Percentiles rank a stretch among this genome's conserved stretches.
These are phyloP conservation scores for Solenopsis fugax DNA, from an alignment of 1,140 invertebrate genomes.

Conservation along the genomic window DNA sequence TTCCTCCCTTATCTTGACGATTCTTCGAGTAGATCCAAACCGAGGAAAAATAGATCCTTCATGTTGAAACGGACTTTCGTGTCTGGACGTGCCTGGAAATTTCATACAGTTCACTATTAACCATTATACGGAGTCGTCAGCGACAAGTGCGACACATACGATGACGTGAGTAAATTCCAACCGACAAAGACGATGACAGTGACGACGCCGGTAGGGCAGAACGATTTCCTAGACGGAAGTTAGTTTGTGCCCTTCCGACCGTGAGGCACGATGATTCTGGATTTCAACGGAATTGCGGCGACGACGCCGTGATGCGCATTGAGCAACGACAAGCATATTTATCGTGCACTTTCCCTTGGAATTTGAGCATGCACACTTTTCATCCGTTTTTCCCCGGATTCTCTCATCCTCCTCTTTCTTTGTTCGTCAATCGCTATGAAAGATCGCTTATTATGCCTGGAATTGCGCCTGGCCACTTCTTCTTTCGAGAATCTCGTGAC, in stretches of 20 bases:
- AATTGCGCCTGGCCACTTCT: conserved; percentile 36
- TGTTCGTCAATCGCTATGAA: not conserved
- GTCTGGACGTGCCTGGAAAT: conserved; percentile 81
- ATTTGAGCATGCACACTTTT: conserved; percentile 70
- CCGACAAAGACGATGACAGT: conserved; percentile 38
- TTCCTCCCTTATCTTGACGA: too few relatives aligned
- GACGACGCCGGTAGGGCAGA: not conserved
- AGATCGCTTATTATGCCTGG: conserved; percentile 38
- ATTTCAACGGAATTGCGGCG: conserved; percentile 69
- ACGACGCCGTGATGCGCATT: conserved; percentile 65
- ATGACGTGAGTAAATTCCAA: conserved; percentile 58
- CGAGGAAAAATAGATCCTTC: not conserved
- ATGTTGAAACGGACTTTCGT: conserved; percentile 57
- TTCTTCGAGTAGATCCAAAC: not conserved
- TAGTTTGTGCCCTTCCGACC: conserved; percentile 59
- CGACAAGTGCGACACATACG: conserved; percentile 60
- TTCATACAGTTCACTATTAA: conserved; percentile 79
- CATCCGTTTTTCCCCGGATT: conserved; percentile 22
- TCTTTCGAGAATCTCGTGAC: not conserved
- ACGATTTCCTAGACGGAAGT: conserved; percentile 71
- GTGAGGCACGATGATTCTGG: conserved; percentile 55
- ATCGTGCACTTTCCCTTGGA: conserved; percentile 64
- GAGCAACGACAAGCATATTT: conserved; percentile 66
- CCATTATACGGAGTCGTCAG: conserved; percentile 75
- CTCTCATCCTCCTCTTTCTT: not conserved